Conservation (phyloP, 1,140 invertebrate genomes). For the Bombus balteatus region DNA sequence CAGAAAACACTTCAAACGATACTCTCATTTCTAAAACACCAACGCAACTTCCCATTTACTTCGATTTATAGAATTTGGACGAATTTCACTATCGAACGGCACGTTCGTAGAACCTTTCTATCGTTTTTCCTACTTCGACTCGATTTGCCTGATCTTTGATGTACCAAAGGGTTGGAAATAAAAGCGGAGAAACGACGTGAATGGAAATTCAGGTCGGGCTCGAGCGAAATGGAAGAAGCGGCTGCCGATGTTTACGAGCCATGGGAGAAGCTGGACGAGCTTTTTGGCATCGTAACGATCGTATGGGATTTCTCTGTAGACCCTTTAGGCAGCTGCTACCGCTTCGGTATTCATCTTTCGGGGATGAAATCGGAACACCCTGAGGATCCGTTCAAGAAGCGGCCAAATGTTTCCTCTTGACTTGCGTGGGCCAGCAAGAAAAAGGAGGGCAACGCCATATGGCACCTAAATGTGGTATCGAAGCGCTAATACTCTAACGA, state of each 20-base stretch:
- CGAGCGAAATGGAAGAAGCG: not conserved
- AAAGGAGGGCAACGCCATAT: conserved; percentile 13
- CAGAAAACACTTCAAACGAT: not conserved
- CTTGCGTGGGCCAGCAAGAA: not conserved
- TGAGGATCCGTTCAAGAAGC: conserved; percentile 1
- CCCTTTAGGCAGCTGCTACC: conserved; percentile 31
- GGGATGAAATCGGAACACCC: conserved; percentile 46
- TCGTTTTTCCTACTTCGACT: too few species aligned
- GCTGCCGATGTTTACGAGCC: conserved; percentile 55
- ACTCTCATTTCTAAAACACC: not conserved
- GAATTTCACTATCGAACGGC: too few species aligned
- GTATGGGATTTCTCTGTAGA: conserved; percentile 45
- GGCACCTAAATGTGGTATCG: conserved; percentile 13
- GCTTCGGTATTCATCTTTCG: conserved; percentile 12
- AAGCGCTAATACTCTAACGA: not conserved
- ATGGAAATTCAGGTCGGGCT: not conserved
- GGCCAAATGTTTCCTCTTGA: conserved; percentile 14
- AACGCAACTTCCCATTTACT: too few species aligned
- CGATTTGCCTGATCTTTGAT: not conserved
- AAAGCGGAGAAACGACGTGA: conserved; percentile 4
- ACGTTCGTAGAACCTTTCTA: too few species aligned
- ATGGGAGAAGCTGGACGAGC: conserved; percentile 32
- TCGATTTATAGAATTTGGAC: too few species aligned
- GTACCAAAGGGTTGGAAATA: not conserved
- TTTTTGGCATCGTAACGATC: conserved; percentile 36